These are phyloP conservation scores for Caenorhabditis auriculariae DNA, from an alignment of 2,888 invertebrate species.

Conservation along the genomic window DNA sequence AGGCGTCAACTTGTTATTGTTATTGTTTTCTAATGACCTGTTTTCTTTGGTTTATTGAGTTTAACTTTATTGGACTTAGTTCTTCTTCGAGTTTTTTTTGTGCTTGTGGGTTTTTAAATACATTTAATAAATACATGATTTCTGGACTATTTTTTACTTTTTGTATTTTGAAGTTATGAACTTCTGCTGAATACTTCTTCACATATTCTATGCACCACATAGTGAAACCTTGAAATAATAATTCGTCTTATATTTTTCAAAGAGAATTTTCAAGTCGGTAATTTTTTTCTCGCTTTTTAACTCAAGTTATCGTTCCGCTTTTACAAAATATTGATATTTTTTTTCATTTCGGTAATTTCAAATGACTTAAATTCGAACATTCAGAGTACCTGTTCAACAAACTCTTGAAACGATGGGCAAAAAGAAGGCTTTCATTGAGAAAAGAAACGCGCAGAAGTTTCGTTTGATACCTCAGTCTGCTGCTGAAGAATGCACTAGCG, in stretches of 20 bases:
- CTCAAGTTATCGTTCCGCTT: no score
- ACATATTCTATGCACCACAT: no score
- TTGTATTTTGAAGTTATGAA: no score
- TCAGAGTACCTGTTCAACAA: neutral
- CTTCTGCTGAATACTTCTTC: no score
- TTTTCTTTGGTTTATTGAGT: slow-evolving; percentile 3
- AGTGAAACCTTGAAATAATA: no score
- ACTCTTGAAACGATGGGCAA: slow-evolving; percentile 31
- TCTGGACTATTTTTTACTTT: slow-evolving; percentile 1
- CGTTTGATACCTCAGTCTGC: no score
- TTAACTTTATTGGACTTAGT: slow-evolving; percentile 7
- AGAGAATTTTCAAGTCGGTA: no score
- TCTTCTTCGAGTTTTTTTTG: slow-evolving; percentile 7
- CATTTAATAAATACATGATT: neutral
- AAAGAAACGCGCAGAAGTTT: slow-evolving; percentile 86
- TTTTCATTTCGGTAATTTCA: no score
- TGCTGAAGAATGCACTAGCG: slow-evolving; percentile 10
- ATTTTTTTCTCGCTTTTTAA: no score
- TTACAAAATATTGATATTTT: no score
- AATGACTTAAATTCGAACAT: neutral
- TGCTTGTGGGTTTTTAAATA: neutral
- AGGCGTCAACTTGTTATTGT: slow-evolving; percentile 31
- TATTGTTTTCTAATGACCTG: slow-evolving; percentile 6
- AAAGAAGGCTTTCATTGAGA: slow-evolving; percentile 76
- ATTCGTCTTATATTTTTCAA: no score